Conservation (phyloP, 2,797 vertebrate species). For the Eulemur rubriventer region DNA sequence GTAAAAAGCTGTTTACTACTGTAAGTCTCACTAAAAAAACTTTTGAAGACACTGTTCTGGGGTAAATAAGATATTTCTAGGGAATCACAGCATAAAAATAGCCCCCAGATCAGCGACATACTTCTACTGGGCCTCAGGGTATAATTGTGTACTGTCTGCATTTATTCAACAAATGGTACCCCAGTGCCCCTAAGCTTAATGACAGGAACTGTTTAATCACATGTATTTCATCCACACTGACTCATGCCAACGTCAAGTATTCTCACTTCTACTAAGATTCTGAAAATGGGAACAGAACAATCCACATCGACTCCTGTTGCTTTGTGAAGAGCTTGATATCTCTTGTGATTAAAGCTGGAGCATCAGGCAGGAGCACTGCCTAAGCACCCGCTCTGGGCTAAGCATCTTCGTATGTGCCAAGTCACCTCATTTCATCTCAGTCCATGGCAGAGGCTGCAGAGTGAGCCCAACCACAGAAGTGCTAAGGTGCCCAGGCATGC, state of each 20-base stretch:
- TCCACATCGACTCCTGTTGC: neutral
- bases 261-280: slow-evolving; percentile 11
- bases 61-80: slow-evolving; percentile 7
- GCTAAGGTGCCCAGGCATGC: neutral
- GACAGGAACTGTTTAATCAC: slow-evolving; percentile 9
- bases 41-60: neutral
- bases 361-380: neutral
- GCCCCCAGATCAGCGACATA: neutral
- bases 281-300: neutral
- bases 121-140: neutral
- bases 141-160: neutral
- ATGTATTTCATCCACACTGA: slow-evolving; percentile 13
- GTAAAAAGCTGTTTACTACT: neutral
- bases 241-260: neutral
- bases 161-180: slow-evolving; percentile 35
- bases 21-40: neutral
- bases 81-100: neutral
- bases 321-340: slow-evolving; percentile 6
- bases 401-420: neutral
- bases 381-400: neutral
- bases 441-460: neutral
- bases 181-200: slow-evolving; percentile 42
- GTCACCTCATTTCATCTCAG: neutral
- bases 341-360: neutral
- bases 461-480: accelerated